Evolutionary conservation across 2,797 vertebrate genomes (phyloP).

Genomic region (Sebastes minor): DNA sequence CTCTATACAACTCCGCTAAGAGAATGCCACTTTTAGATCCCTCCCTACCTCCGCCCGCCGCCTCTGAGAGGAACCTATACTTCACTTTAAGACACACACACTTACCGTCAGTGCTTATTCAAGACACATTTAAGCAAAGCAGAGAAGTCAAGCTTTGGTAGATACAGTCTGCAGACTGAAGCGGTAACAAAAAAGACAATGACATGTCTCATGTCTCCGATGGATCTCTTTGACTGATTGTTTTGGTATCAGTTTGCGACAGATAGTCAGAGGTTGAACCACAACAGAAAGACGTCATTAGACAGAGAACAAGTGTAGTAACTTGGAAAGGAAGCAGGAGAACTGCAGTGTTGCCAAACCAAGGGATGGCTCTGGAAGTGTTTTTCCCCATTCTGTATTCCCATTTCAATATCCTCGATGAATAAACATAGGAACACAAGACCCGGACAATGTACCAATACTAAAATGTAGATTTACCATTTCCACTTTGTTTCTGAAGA

Average conservation of each 20-base stretch:
- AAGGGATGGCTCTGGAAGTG: neutral
- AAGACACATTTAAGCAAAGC: constrained; percentile 21
- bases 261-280: neutral
- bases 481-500: neutral
- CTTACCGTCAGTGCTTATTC: neutral
- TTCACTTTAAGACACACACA: constrained; percentile 19
- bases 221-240: neutral
- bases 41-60: neutral
- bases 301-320: neutral
- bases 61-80: constrained; percentile 3
- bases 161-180: neutral
- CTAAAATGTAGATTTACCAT: neutral
- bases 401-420: neutral
- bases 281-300: neutral
- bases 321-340: neutral
- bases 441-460: neutral
- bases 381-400: neutral
- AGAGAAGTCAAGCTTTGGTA: neutral
- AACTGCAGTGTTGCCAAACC: neutral
- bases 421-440: neutral
- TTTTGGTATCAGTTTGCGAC: neutral
- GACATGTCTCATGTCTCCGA: neutral
- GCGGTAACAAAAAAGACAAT: neutral
- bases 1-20: constrained; percentile 72
- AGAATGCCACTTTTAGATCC: constrained; percentile 46